These are phyloP conservation scores for Dasypus novemcinctus DNA, from an alignment of 2,113 vertebrate genomes.

Conservation along the genomic window DNA sequence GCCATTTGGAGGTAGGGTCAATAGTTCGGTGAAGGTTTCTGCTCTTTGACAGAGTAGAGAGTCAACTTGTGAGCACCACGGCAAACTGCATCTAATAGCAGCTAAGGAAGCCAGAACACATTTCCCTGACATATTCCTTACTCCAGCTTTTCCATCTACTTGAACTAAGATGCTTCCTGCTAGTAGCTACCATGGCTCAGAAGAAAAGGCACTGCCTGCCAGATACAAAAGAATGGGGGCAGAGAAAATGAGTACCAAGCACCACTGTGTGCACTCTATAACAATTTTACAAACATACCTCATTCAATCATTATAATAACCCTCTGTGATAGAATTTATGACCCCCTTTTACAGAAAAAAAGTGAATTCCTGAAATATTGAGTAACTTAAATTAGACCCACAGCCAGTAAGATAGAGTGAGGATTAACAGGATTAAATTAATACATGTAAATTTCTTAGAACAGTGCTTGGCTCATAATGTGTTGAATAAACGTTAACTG, in stretches of 20 bases:
- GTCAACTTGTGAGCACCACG: not conserved
- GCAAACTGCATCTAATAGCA: constrained; percentile 40
- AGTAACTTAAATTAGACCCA: not conserved
- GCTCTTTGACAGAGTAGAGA: not conserved
- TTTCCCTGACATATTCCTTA: constrained; percentile 26
- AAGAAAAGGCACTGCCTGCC: not conserved
- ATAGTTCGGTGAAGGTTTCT: not conserved
- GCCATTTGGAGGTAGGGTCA: constrained; percentile 56
- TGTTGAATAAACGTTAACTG: not conserved
- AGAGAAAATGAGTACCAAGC: not conserved
- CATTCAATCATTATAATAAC: not conserved
- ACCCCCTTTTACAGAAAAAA: not conserved
- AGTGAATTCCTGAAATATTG: not conserved
- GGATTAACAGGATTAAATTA: not conserved
- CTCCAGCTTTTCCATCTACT: constrained; percentile 11
- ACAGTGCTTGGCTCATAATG: not conserved
- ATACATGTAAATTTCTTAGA: not conserved
- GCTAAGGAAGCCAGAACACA: constrained; percentile 8
- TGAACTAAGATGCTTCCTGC: not conserved
- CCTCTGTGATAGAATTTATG: not conserved
- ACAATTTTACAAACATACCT: not conserved
- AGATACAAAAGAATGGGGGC: not conserved
- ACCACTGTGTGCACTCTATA: not conserved
- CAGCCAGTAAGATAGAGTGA: not conserved
- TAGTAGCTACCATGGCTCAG: not conserved